Base-by-base conservation (phyloP, 2,888 invertebrate genomes). In the Brachyptera risi region DNA sequence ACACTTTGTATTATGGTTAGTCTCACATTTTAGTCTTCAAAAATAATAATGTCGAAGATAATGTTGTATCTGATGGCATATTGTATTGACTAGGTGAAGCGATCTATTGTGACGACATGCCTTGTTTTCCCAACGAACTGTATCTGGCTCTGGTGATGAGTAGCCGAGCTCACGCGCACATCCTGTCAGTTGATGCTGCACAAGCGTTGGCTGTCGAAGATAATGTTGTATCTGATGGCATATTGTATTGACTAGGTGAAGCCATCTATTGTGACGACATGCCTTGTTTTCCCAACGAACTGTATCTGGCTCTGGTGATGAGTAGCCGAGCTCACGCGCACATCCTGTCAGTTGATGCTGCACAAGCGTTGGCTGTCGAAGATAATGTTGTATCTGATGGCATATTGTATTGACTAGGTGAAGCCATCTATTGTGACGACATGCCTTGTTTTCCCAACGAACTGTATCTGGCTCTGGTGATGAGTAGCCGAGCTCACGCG, bases 251-350 rank as follows among this genome's bases (percentile, higher is more conserved):
- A 9, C 11, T 23, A 71, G 92, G 96, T 1, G 96, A 96, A 79
- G 96, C 96, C 0, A 78, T 90, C 56, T 97, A 96, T 72, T 87
- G 89, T 66, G 95, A 95, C 72, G 97, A 97, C 71, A 87, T 94
- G 68, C 92, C 93, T 0, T 77, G 74, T 54, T 81, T 82, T 65
- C 83, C 84, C 69, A 85, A 86, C 54, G 96, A 96, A 73, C 76
- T 95, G 1, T 92, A 90, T 69, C 75, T 94, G 68, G 85, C 86
- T 0, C 80, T 90, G 49, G 94, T 96, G 0, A 69, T 87, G 0
- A 94, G 94, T 69, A 85, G 85, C 0, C 86, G 83, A 75, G 84
- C 95, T 0, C 88, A 92, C 70, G 96, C 96, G 0, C 87, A 85
- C 68, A 82, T 96, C 58, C 38, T 88, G 2, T 83, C 80, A 7